phyloP scores from a whole-genome alignment of 1,140 invertebrate genomes.

The Diachasmimorpha longicaudata region DNA sequence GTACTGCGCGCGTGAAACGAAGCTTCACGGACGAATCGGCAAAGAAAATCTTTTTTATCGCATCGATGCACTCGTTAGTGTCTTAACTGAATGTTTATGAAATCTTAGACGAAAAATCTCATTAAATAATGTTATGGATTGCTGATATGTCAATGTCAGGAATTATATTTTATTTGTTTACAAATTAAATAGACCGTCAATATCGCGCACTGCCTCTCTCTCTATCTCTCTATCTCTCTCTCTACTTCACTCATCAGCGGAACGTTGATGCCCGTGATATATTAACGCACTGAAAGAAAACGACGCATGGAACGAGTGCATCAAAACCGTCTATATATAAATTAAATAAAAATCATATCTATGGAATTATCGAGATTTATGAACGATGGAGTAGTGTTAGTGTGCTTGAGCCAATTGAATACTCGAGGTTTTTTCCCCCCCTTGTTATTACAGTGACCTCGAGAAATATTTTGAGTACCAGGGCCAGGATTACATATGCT shows the following conservation, averaged over 20 bases:
- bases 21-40: too few species aligned
- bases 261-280: conserved; percentile 16
- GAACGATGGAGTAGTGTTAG: not conserved
- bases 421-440: conserved; percentile 26
- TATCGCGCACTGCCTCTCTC: not conserved
- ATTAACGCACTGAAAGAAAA: conserved; percentile 37
- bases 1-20: too few species aligned
- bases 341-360: not conserved
- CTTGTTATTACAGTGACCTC: conserved; percentile 63
- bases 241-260: not conserved
- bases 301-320: conserved; percentile 41
- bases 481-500: conserved; percentile 98
- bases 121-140: not conserved
- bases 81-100: conserved; percentile 5
- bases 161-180: not conserved
- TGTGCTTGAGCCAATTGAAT: conserved; percentile 23
- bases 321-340: conserved; percentile 30
- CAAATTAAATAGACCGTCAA: not conserved
- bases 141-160: not conserved
- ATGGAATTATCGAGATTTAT: conserved; percentile 26
- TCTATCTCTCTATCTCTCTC: not conserved
- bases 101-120: not conserved
- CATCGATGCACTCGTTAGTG: conserved; percentile 6
- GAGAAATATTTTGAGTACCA: conserved; percentile 84
- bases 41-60: not conserved